Conservation (phyloP, 2,888 invertebrate species). For the Eledone cirrhosa region DNA sequence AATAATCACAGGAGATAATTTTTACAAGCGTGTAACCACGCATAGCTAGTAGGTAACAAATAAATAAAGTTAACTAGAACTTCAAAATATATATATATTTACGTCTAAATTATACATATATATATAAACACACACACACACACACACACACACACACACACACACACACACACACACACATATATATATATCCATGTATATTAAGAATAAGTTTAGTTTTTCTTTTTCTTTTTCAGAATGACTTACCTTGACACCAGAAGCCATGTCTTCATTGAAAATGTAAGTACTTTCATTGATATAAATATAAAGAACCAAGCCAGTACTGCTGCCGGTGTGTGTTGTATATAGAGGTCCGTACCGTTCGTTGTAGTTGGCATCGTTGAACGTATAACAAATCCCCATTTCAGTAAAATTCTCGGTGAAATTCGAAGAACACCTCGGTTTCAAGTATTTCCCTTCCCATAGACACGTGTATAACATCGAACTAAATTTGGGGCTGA, state of each 20-base stretch:
- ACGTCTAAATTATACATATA: too few relatives aligned
- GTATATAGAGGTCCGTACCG: constrained; percentile 18
- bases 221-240: not conserved
- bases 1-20: too few relatives aligned
- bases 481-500: not conserved
- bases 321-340: constrained; percentile 34
- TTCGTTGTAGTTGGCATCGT: constrained; percentile 2
- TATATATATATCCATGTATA: too few relatives aligned
- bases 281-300: constrained; percentile 34
- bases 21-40: too few relatives aligned
- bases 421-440: constrained; percentile 26
- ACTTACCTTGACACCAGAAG: constrained; percentile 37
- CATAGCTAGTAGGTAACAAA: too few relatives aligned
- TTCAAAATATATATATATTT: too few relatives aligned
- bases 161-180: not conserved
- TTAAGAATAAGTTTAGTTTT: too few relatives aligned
- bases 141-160: not conserved
- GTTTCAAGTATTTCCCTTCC: not conserved
- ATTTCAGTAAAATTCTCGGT: constrained; percentile 32
- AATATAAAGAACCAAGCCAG: constrained; percentile 33
- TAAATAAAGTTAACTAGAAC: too few relatives aligned
- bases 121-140: not conserved
- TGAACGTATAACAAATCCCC: constrained; percentile 38
- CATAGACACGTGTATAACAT: constrained; percentile 33
- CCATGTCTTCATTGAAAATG: constrained; percentile 34